Base-by-base conservation (phyloP, 2,797 vertebrate genomes). In the Eulemur coronatus region DNA sequence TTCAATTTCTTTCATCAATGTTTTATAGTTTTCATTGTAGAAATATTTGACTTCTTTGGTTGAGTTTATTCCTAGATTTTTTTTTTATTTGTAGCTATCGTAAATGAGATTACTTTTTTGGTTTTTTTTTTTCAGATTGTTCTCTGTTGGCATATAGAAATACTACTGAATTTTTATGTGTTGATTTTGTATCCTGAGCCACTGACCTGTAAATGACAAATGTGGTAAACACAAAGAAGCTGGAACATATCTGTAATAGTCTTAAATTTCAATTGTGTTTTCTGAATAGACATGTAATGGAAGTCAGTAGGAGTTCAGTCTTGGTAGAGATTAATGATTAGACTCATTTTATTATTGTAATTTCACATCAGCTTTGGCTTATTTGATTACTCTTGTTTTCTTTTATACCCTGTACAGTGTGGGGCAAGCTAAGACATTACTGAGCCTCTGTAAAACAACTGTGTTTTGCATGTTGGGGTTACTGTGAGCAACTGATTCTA, bases 181-280 rank as follows among this genome's bases (percentile, higher is more conserved):
- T 38, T 55, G 50, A 79, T 79, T 79, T 79, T 55, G 76, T 52
- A 26, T 79, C 13, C 52, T 59, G 55, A 86, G 52, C 52, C n/a
- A 41, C 59, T 84, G 63, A 78, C 43, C 22, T 87, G 7, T 72
- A 72, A 84, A 84, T 61, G 61, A 52, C 41, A 87, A 91, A 18
- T 67, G 18, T 33, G 75, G 55, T 33, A 52, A 73, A 48, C 52
- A 76, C 52, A 84, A 61, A 67, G 61, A 91, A 33, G 5, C 52
- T 86, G 48, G 61, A 63, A 57, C 8, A 73, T 41, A 8, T 78
- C 30, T 93, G 94, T 41, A 61, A 81, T 59, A 80, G 35, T 87
- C 73, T 85, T 78, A 72, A 73, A 8, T 96, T 97, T 97, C 70
- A 80, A 33, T 79, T 91, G 78, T 97, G 69, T 92, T 94, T 95